Evolutionary conservation across 2,113 vertebrate species (phyloP), one percentile per base, ranked within the genome.

Genomic region (Panurus biarmicus): DNA sequence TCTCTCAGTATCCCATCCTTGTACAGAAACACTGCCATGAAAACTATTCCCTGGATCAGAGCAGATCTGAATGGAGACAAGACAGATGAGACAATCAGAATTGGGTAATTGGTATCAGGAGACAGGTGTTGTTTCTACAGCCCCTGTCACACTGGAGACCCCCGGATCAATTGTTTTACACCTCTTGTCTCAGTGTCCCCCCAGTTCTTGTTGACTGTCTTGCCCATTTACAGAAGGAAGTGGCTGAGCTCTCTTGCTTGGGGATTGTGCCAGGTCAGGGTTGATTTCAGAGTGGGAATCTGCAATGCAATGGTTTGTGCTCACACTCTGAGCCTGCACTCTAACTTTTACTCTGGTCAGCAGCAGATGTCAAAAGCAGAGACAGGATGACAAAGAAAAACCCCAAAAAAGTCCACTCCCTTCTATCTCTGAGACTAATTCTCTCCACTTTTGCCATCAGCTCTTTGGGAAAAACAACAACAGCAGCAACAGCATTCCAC

Each of bases 361-460:
- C 26, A 45, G 29, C 42, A 62, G 35, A 75, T 35, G 19, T 50
- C 67, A 75, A 78, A 89, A 77, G 29, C 24, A 85, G 48, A 83
- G 54, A 36, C 3, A 67, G 31, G 14, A 60, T 38, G 20, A 38
- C 29, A 48, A 42, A 76, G 21, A 17, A 60, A 64, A 82, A 45
- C 5, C 0, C 0, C 1, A 60, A 11, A 23, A 23, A 84, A 42
- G 2, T n/a, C 18, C 38, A 8, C 11, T 73, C 23, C 14, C 8
- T 12, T 65, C 26, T 75, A 2, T 54, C 44, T 61, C 51, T 42
- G 12, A 71, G 40, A 26, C 5, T 67, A 19, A 45, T 67, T 76
- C 38, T 47, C 35, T 62, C 28, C 6, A 12, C 16, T 84, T 87
- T 51, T 73, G 26, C 26, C 23, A 51, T n/a, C 24, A 62, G 14